These are phyloP conservation scores for Elgaria multicarinata DNA, from an alignment of 2,113 vertebrate genomes.

Conservation along the genomic window DNA sequence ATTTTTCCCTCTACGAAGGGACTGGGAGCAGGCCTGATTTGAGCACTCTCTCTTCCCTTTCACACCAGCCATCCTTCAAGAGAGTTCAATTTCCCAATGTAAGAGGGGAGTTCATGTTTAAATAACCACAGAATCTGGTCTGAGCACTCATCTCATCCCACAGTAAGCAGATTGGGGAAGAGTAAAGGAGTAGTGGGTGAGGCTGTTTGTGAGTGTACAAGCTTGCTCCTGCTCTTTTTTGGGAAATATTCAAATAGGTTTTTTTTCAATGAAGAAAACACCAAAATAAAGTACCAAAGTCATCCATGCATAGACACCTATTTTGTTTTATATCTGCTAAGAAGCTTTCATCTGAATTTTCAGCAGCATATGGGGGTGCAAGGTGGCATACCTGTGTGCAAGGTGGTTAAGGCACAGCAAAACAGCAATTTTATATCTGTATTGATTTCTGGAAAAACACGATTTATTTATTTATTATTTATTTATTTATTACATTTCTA, in stretches of 20 bases:
- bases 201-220: neutral
- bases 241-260: neutral
- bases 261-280: slow-evolving; percentile 9
- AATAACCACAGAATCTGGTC: neutral
- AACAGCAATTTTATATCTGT: neutral
- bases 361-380: too few relatives aligned
- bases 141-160: neutral
- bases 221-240: neutral
- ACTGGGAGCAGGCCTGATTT: neutral
- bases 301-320: slow-evolving; percentile 17
- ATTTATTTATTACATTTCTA: too few relatives aligned
- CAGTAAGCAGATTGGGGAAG: neutral
- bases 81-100: neutral
- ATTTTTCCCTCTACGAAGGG: neutral
- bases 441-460: neutral
- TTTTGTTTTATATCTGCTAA: too few relatives aligned
- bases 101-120: neutral
- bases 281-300: too few relatives aligned
- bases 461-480: too few relatives aligned
- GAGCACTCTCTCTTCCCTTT: slow-evolving; percentile 22
- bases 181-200: neutral
- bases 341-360: too few relatives aligned
- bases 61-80: slow-evolving; percentile 15
- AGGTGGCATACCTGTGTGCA: neutral
- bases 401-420: neutral